Evolutionary conservation across 2,888 invertebrate genomes (phyloP).

Genomic region (Pyrgus malvae): DNA sequence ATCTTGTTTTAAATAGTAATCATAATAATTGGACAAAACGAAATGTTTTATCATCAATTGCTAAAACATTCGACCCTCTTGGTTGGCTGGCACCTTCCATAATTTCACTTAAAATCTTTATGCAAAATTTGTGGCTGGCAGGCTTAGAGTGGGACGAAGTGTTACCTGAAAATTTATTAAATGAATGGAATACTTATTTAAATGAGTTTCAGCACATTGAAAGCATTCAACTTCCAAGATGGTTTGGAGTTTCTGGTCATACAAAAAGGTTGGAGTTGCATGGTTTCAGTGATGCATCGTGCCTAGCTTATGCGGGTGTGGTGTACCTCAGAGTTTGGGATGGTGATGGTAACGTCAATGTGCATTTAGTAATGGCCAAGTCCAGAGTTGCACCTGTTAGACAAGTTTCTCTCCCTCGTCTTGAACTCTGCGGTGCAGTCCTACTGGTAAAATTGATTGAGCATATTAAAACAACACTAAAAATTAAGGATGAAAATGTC

Average conservation of each 20-base stretch:
- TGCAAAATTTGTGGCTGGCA: constrained; percentile 27
- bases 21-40: constrained; percentile 5
- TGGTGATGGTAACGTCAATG: neutral
- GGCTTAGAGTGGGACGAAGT: constrained; percentile 27
- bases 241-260: neutral
- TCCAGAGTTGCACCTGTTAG: constrained; percentile 29
- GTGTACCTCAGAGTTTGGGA: constrained; percentile 16
- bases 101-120: constrained; percentile 21
- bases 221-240: constrained; percentile 6
- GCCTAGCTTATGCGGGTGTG: constrained; percentile 19
- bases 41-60: constrained; percentile 18
- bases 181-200: constrained; percentile 15
- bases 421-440: constrained; percentile 27
- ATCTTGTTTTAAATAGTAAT: neutral
- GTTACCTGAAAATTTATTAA: constrained; percentile 11
- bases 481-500: neutral
- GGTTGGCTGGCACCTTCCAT: constrained; percentile 24
- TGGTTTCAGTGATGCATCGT: constrained; percentile 9
- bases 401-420: constrained; percentile 26
- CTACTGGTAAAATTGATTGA: neutral
- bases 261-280: neutral
- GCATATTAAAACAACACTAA: neutral
- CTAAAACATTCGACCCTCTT: constrained; percentile 25
- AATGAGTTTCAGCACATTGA: constrained; percentile 1
- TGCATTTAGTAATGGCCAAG: constrained; percentile 22